Percentiles rank a stretch among this genome's conserved stretches.
Conservation (phyloP, 1,140 invertebrate genomes). For the Papilio machaon region DNA sequence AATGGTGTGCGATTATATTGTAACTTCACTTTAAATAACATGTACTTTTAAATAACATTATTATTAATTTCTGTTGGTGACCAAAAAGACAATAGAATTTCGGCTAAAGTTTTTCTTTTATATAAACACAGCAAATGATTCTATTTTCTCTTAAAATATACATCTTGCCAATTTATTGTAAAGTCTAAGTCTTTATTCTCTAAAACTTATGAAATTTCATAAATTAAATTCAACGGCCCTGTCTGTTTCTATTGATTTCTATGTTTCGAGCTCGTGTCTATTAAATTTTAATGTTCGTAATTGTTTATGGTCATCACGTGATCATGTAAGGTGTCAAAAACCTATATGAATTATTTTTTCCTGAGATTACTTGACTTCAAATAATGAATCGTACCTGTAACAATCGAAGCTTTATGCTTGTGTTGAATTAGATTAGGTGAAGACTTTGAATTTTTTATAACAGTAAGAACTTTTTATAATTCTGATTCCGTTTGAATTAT, state of each 20-base stretch:
- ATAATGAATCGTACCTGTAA: conserved; percentile 15
- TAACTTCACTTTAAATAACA: neutral
- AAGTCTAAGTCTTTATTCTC: neutral
- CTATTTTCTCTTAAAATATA: neutral
- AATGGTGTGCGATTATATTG: neutral
- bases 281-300: neutral
- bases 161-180: conserved; percentile 20
- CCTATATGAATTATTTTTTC: neutral
- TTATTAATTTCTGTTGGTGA: neutral
- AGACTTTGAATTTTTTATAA: conserved; percentile 6
- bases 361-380: neutral
- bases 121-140: neutral
- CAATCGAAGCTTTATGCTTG: conserved; percentile 16
- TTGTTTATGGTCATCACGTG: conserved; percentile 28
- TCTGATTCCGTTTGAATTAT: neutral
- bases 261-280: neutral
- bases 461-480: neutral
- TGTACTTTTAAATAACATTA: neutral
- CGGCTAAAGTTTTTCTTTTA: neutral
- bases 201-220: neutral
- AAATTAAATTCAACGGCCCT: neutral
- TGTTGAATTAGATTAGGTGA: neutral
- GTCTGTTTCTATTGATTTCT: neutral
- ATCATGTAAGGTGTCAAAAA: neutral
- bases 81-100: conserved; percentile 21